phyloP scores from a whole-genome alignment of 2,797 vertebrate genomes.

The Hozukius guyotensis region DNA sequence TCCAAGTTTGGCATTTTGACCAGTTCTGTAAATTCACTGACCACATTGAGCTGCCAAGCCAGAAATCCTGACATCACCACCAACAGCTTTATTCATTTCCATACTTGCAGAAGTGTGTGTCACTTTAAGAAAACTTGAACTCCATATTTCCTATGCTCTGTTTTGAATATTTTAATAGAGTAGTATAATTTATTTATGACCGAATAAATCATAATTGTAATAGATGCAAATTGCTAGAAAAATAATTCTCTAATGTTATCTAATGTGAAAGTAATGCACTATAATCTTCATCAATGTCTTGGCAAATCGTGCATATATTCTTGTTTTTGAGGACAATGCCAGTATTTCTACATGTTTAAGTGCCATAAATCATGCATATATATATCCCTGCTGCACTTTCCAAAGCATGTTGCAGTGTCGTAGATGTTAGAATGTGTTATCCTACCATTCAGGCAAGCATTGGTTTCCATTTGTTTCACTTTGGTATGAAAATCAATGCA shows the following conservation, averaged over 20 bases:
- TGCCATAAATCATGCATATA: not conserved
- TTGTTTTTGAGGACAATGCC: not conserved
- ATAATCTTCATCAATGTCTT: not conserved
- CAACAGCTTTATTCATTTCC: not conserved
- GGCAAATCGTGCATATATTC: not conserved
- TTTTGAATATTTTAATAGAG: not conserved
- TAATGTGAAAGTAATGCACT: not conserved
- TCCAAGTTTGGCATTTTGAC: slow-evolving; percentile 29
- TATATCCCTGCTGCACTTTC: not conserved
- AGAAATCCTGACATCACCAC: not conserved
- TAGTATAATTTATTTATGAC: not conserved
- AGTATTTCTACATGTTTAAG: not conserved
- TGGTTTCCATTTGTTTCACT: not conserved
- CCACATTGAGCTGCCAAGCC: not conserved
- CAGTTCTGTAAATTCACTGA: not conserved
- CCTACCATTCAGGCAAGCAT: not conserved
- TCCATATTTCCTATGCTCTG: not conserved
- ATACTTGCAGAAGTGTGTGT: too few species aligned
- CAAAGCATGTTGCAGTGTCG: not conserved
- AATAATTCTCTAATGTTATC: not conserved
- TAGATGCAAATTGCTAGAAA: not conserved
- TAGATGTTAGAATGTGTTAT: not conserved
- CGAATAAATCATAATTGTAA: not conserved
- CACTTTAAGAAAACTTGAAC: not conserved
- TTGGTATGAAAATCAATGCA: not conserved